A percentile compares a stretch with the other conserved stretches of the same genome.
Evolutionary conservation across 2,113 vertebrate genomes (phyloP).

Genomic region (Zosterops japonicus): DNA sequence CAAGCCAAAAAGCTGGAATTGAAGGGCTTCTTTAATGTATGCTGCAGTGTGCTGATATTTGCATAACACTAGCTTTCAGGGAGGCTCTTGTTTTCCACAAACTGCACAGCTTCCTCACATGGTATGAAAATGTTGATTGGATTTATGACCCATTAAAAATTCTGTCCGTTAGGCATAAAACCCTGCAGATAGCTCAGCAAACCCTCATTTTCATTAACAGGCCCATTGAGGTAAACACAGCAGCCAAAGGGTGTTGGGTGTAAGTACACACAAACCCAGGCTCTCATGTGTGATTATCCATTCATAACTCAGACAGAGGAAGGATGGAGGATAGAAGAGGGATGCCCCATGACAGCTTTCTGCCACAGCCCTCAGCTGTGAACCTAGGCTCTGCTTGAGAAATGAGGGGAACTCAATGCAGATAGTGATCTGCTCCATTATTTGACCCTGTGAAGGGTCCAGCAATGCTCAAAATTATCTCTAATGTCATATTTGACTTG

Average conservation of each 20-base stretch:
- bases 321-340: background rate
- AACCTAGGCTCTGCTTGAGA: background rate
- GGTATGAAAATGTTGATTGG: background rate
- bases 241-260: fast-evolving
- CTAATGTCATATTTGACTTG: background rate
- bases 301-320: background rate
- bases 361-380: background rate
- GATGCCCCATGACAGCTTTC: fast-evolving
- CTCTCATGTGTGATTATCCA: fast-evolving
- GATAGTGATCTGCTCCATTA: background rate
- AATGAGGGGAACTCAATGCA: background rate
- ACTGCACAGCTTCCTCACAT: background rate
- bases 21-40: background rate
- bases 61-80: constrained; percentile 10
- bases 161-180: background rate
- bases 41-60: background rate
- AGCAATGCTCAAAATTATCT: background rate
- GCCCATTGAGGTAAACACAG: background rate
- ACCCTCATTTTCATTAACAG: background rate
- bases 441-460: background rate
- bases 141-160: constrained; percentile 8
- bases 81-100: constrained; percentile 4
- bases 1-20: background rate
- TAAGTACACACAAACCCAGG: background rate
- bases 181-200: background rate